Conservation (phyloP, 2,797 vertebrate genomes). For the Brachyrhaphis roseni region DNA sequence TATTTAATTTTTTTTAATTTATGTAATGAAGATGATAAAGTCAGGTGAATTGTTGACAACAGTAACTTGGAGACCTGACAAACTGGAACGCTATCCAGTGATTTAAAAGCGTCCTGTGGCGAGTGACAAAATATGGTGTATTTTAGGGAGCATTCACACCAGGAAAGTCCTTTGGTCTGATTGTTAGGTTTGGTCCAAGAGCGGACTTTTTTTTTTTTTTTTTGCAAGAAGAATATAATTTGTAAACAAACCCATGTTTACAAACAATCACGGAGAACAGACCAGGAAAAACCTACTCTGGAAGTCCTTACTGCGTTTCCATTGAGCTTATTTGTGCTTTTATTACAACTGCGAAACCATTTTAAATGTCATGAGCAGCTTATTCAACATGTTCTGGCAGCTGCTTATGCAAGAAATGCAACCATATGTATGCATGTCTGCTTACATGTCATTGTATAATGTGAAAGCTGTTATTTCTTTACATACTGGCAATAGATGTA, state of each 20-base stretch:
- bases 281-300: no score
- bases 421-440: not conserved
- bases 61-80: not conserved
- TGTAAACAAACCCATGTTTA: not conserved
- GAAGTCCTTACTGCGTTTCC: no score
- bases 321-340: no score
- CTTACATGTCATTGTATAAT: not conserved
- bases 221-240: not conserved
- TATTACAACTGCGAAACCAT: no score
- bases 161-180: no score
- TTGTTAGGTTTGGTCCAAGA: no score
- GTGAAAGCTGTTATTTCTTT: not conserved
- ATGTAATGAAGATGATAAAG: not conserved
- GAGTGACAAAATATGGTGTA: not conserved
- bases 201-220: no score
- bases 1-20: not conserved
- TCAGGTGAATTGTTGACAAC: not conserved
- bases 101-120: not conserved
- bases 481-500: not conserved
- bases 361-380: no score
- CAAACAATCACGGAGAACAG: no score
- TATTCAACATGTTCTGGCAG: not conserved
- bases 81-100: not conserved
- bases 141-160: no score
- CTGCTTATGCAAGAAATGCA: not conserved